phyloP scores from a whole-genome alignment of 2,113 vertebrate species.

The Melanotaenia duboulayi region DNA sequence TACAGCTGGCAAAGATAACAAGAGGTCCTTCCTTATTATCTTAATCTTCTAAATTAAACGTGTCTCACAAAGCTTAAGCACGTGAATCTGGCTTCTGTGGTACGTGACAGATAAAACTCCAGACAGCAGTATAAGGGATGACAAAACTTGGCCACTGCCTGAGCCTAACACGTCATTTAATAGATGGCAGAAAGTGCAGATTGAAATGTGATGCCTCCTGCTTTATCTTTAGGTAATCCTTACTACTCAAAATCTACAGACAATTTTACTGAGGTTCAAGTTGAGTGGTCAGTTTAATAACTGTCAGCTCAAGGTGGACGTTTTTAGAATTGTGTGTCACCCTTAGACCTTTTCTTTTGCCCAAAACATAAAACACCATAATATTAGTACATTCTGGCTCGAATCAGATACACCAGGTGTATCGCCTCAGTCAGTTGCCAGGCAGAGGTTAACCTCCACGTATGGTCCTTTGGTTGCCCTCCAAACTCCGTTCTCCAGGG shows the following conservation, averaged over 20 bases:
- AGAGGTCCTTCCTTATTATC: slow-evolving; percentile 36
- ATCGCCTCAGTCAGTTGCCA: slow-evolving; percentile 7
- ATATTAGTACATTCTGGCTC: slow-evolving; percentile 16
- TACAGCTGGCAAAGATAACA: slow-evolving; percentile 39
- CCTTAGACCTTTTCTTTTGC: neutral
- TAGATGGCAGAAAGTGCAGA: neutral
- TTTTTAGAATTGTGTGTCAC: neutral
- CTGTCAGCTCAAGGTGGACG: neutral
- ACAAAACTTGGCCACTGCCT: neutral
- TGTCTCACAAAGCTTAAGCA: neutral
- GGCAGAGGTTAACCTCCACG: slow-evolving; percentile 32
- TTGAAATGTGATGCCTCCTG: neutral
- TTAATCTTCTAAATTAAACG: slow-evolving; percentile 50
- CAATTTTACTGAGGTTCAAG: too few species aligned
- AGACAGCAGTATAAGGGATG: neutral
- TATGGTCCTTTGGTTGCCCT: slow-evolving; percentile 52
- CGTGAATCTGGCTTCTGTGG: neutral
- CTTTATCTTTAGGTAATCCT: neutral
- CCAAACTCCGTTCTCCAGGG: slow-evolving; percentile 26
- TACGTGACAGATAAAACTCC: neutral
- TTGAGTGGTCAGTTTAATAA: neutral
- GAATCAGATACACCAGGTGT: slow-evolving; percentile 26
- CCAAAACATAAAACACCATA: slow-evolving; percentile 17
- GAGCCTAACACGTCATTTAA: neutral
- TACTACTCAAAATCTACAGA: neutral